Conservation (phyloP, 2,797 vertebrate species). For the Phrynocephalus guinanensis region DNA sequence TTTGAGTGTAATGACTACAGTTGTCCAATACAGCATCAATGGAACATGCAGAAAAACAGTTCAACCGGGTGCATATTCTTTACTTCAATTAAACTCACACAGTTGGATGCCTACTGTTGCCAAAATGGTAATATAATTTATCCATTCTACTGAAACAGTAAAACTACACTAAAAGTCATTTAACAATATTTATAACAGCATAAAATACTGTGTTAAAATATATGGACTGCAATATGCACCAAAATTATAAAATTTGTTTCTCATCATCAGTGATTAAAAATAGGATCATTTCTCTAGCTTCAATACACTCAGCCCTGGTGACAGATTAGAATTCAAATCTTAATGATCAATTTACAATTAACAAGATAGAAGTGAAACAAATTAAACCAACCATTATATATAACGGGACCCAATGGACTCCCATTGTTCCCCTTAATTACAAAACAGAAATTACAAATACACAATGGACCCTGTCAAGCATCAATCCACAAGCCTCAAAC, state of each 20-base stretch:
- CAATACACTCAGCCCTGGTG: conserved; percentile 83
- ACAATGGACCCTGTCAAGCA: conserved; percentile 77
- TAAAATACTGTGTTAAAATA: conserved; percentile 87
- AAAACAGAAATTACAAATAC: conserved; percentile 82
- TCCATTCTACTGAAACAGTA: conserved; percentile 85
- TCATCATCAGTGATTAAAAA: conserved; percentile 86
- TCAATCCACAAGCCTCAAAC: conserved; percentile 77
- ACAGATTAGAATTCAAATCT: conserved; percentile 87
- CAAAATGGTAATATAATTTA: conserved; percentile 86
- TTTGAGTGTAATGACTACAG: conserved; percentile 67
- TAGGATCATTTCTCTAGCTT: conserved; percentile 82
- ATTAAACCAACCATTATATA: conserved; percentile 88
- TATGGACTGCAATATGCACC: conserved; percentile 86
- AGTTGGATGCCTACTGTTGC: conserved; percentile 83
- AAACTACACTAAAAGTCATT: conserved; percentile 87
- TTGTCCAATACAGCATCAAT: conserved; percentile 63
- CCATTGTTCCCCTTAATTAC: conserved; percentile 86
- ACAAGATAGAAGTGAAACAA: conserved; percentile 88
- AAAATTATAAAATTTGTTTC: conserved; percentile 86
- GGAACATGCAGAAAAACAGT: conserved; percentile 76
- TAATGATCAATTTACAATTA: conserved; percentile 89
- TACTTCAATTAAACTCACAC: conserved; percentile 87
- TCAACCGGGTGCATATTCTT: conserved; percentile 78
- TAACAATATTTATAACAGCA: conserved; percentile 87
- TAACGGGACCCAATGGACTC: conserved; percentile 82